phyloP scores from a whole-genome alignment of 1,140 invertebrate species.

The Forficula auricularia region DNA sequence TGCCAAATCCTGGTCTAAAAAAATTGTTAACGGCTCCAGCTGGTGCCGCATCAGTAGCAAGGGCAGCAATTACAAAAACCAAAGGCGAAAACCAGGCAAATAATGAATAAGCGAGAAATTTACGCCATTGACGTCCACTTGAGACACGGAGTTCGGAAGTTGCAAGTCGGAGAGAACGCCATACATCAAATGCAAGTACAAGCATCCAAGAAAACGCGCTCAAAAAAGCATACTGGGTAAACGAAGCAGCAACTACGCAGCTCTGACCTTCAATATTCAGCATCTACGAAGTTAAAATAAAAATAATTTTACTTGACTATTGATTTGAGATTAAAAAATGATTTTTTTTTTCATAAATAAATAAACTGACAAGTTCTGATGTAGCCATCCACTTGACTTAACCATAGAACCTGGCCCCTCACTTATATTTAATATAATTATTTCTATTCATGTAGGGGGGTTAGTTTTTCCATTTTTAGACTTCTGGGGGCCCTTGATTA shows the following conservation, averaged over 20 bases:
- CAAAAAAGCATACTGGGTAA: constrained; percentile 33
- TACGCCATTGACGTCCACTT: constrained; percentile 23
- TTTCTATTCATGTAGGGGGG: too few species aligned
- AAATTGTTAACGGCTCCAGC: constrained; percentile 19
- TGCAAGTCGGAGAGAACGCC: constrained; percentile 30
- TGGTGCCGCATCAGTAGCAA: constrained; percentile 29
- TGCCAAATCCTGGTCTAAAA: constrained; percentile 29
- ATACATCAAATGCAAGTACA: constrained; percentile 39
- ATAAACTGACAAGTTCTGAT: too few species aligned
- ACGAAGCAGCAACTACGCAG: constrained; percentile 27
- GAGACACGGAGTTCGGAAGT: constrained; percentile 30
- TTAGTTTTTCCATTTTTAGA: too few species aligned
- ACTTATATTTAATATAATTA: too few species aligned
- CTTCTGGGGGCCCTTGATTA: too few species aligned
- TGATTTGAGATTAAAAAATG: too few species aligned
- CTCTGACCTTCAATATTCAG: too few species aligned
- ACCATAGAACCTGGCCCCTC: too few species aligned
- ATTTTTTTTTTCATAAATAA: too few species aligned
- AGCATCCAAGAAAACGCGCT: constrained; percentile 42
- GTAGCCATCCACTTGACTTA: too few species aligned
- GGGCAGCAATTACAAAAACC: constrained; percentile 27
- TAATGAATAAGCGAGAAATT: constrained; percentile 31
- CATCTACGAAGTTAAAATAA: too few species aligned
- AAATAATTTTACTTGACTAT: too few species aligned
- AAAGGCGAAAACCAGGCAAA: constrained; percentile 35